phyloP scores from a whole-genome alignment of 2,888 invertebrate genomes.

The Heliconius cydno region DNA sequence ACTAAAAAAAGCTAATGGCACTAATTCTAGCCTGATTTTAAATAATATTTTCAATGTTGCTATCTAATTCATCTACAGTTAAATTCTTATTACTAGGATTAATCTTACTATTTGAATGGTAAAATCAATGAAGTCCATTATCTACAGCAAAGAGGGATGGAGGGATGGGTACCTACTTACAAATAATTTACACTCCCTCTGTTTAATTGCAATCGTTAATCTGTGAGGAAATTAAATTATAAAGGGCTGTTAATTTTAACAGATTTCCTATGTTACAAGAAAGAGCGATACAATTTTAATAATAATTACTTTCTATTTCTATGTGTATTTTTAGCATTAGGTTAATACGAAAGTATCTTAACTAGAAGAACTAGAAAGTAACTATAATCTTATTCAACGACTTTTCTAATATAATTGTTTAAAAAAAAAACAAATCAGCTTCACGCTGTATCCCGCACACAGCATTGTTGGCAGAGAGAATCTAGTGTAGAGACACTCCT shows the following conservation, averaged over 20 bases:
- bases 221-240: conserved; percentile 52
- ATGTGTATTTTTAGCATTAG: too few relatives aligned
- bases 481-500: too few relatives aligned
- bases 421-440: too few relatives aligned
- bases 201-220: conserved; percentile 64
- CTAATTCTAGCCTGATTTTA: conserved; percentile 43
- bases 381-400: too few relatives aligned
- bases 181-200: conserved; percentile 66
- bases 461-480: too few relatives aligned
- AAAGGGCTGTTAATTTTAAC: conserved; percentile 7
- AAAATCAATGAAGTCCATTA: conserved; percentile 63
- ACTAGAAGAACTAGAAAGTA: too few relatives aligned
- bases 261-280: background rate
- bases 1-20: conserved; percentile 14
- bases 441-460: too few relatives aligned
- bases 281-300: background rate
- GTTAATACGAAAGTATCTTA: too few relatives aligned
- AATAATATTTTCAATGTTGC: background rate
- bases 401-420: too few relatives aligned
- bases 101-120: background rate
- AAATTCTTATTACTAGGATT: background rate
- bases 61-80: background rate
- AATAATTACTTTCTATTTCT: too few relatives aligned
- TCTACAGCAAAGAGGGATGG: conserved; percentile 46
- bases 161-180: conserved; percentile 60